phyloP scores from a whole-genome alignment of 2,797 vertebrate species.

The Coracias cyanogaster region DNA sequence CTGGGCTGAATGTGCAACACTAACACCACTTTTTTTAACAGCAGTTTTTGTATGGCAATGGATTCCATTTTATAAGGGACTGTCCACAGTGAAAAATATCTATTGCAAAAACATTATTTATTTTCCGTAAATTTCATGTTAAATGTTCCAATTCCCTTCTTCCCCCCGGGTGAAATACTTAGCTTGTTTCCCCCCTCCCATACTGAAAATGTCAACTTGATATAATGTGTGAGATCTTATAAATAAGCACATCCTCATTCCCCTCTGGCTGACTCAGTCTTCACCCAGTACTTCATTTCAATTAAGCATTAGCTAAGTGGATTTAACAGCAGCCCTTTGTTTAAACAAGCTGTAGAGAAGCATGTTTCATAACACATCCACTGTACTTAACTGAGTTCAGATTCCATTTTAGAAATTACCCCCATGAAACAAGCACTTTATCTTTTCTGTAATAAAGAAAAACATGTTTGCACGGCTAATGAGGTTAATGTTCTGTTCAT shows the following conservation, averaged over 20 bases:
- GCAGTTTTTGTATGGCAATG: neutral
- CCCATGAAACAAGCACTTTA: slow-evolving; percentile 33
- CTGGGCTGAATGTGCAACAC: neutral
- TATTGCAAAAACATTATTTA: rapidly evolving
- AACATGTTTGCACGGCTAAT: slow-evolving; percentile 60
- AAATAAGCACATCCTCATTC: neutral
- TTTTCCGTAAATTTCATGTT: neutral
- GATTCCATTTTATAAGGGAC: neutral
- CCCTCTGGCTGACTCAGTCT: slow-evolving; percentile 1
- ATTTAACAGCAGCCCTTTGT: slow-evolving; percentile 50
- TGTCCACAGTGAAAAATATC: neutral
- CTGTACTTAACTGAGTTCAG: slow-evolving; percentile 35
- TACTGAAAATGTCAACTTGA: neutral
- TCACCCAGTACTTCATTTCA: slow-evolving; percentile 46
- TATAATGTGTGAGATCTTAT: neutral
- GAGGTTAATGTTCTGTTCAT: slow-evolving; percentile 50
- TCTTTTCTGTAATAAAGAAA: slow-evolving; percentile 32
- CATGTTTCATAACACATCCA: slow-evolving; percentile 44
- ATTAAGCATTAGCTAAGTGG: slow-evolving; percentile 66
- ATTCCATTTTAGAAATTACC: slow-evolving; percentile 57
- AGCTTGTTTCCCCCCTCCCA: neutral
- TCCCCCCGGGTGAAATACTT: neutral
- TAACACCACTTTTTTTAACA: neutral
- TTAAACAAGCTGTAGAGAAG: slow-evolving; percentile 54
- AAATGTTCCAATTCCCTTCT: neutral